Evolutionary conservation across 1,140 invertebrate genomes (phyloP), one percentile per base, ranked within the genome.

Genomic region (Pinna nobilis): DNA sequence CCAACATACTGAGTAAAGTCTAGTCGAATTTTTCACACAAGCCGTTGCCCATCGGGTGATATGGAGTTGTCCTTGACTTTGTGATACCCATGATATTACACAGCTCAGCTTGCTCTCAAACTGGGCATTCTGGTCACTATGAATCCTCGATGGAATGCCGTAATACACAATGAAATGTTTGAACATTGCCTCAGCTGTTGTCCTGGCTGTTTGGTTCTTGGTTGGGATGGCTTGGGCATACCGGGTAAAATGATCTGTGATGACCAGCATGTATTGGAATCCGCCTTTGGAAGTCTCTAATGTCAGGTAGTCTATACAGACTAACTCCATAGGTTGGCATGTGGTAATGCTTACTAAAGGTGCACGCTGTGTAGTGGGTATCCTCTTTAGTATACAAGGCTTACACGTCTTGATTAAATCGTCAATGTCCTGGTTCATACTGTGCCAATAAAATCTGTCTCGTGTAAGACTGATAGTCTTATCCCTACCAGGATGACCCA

Each of bases 361-460:
- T n/a, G 67, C 67, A 9, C 25, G 41, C 13, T 32, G 15, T 23
- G 51, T 39, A 23, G 30, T 51, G 15, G 33, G 47, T 39, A 61
- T 59, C 15, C 71, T 28, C 28, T 50, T 41, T n/a, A n/a, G n/a
- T 15, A 51, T 33, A 37, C 70, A 74, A 3, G 30, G 15, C 20
- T 51, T 59, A n/a, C 67, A 69, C 7, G 44, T n/a, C 2, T 32
- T 53, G 11, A 74, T 55, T 49, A 20, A 73, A 3, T 74, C 18
- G n/a, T 77, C 70, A 6, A 77, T 44, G 35, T 77, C 70, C 6
- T 3, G 28, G 15, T 53, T 15, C 70, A 73, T 73, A 7, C 37
- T 18, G 6, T 64, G 71, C 71, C 76, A 77, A 53, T 53, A 51
- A 28, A 72, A 76, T 20, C 69, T 39, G 15, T 69, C 63, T 57